phyloP scores from a whole-genome alignment of 2,797 vertebrate species.

The Acrocephalus scirpaceus region DNA sequence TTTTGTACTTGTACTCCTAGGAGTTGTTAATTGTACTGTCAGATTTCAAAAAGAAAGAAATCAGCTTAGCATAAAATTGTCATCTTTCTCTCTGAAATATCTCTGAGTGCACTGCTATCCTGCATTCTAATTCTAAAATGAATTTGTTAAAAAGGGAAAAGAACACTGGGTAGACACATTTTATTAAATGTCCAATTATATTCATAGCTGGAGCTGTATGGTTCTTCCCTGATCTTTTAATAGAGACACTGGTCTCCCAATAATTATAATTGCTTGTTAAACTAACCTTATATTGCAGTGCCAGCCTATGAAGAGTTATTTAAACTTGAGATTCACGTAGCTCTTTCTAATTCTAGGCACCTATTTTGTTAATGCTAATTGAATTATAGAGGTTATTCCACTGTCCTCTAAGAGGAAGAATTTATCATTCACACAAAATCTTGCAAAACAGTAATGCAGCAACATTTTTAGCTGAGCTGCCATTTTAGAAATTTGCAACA shows the following conservation, averaged over 20 bases:
- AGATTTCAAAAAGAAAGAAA: not conserved
- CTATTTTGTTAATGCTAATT: not conserved
- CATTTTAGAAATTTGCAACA: not conserved
- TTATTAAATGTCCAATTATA: slow-evolving; percentile 30
- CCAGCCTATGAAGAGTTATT: not conserved
- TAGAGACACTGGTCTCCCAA: not conserved
- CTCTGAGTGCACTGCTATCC: not conserved
- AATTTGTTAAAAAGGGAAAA: not conserved
- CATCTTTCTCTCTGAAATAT: not conserved
- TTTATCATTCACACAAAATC: not conserved
- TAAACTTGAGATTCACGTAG: not conserved
- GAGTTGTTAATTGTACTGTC: not conserved
- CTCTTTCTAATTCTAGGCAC: not conserved
- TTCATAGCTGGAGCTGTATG: not conserved
- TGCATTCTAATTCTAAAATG: slow-evolving; percentile 1
- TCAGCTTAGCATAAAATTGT: not conserved
- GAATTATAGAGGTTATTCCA: not conserved
- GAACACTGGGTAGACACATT: not conserved
- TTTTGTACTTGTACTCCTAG: not conserved
- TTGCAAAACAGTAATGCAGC: not conserved
- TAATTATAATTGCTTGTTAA: slow-evolving; percentile 21
- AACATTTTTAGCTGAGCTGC: not conserved
- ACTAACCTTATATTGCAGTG: not conserved
- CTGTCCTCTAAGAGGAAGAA: not conserved
- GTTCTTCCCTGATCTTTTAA: not conserved